These are phyloP conservation scores for Boulengeromyrus knoepffleri DNA, from an alignment of 2,113 vertebrate genomes.

Conservation along the genomic window DNA sequence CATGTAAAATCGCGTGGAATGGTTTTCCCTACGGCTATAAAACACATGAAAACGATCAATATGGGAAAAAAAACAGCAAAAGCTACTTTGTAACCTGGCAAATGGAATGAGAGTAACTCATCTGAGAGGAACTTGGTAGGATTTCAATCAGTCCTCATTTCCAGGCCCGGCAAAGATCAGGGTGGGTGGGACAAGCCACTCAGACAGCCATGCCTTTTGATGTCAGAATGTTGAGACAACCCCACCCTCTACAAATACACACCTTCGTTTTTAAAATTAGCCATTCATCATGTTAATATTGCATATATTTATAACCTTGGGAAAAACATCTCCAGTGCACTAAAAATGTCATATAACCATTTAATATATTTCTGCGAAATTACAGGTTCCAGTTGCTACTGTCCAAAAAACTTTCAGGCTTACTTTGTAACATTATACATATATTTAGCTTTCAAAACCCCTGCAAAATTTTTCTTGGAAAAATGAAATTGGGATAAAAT, in stretches of 20 bases:
- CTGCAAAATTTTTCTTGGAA: conserved; percentile 5
- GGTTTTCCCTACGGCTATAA: not conserved
- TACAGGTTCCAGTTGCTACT: conserved; percentile 5
- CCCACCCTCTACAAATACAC: not conserved
- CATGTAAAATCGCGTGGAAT: not conserved
- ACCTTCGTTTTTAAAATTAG: conserved; percentile 8
- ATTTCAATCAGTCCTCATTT: not conserved
- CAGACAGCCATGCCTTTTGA: not conserved
- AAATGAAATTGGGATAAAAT: not conserved
- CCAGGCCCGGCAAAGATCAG: not conserved
- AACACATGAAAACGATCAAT: not conserved
- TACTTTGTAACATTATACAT: conserved; percentile 15
- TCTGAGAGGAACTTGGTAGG: not conserved
- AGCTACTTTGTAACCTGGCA: not conserved
- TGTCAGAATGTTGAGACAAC: not conserved
- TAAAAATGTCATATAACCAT: conserved; percentile 16
- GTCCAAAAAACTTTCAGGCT: not conserved
- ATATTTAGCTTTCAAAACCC: not conserved
- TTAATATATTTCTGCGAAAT: conserved; percentile 12
- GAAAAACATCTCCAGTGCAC: not conserved
- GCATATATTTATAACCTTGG: conserved; percentile 24
- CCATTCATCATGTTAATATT: conserved; percentile 32
- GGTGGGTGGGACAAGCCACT: not conserved
- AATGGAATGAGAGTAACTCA: not conserved
- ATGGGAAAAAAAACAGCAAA: not conserved